phyloP scores from a whole-genome alignment of 64 coral and sea anemone genomes.

The Porites australiensis region DNA sequence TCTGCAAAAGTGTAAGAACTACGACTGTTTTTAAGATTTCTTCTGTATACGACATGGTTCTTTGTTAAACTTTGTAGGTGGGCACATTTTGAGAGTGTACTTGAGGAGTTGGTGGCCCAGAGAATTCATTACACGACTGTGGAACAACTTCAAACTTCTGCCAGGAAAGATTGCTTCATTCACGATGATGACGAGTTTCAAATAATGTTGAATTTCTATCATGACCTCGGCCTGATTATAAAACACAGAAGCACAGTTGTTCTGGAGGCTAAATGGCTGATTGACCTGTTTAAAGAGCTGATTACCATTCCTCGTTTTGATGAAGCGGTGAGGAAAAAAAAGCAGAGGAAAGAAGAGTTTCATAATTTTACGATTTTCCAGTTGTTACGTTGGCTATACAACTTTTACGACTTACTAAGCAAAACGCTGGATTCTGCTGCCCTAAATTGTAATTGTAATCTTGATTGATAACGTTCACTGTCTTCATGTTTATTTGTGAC shows the following conservation, averaged over 20 bases:
- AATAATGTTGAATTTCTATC: conserved; percentile 59
- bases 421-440: too few species aligned
- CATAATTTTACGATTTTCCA: neutral
- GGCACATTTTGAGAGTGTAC: conserved; percentile 45
- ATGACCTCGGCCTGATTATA: conserved; percentile 59
- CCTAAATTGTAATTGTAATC: too few species aligned
- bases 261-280: conserved; percentile 50
- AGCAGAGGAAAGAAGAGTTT: neutral
- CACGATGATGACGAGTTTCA: conserved; percentile 35
- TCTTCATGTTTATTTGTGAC: too few species aligned
- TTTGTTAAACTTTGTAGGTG: neutral
- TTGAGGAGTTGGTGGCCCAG: conserved; percentile 16
- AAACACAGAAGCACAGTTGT: conserved; percentile 50
- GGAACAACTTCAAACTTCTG: conserved; percentile 38
- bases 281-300: conserved; percentile 55
- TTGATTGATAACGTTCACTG: too few species aligned
- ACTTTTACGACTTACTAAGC: too few species aligned
- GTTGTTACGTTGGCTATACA: too few species aligned
- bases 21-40: too few species aligned
- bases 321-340: conserved; percentile 15
- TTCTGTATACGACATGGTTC: too few species aligned
- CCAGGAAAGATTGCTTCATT: conserved; percentile 47
- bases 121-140: conserved; percentile 13
- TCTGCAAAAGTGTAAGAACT: too few species aligned
- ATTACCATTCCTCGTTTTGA: conserved; percentile 59